Evolutionary conservation across 2,797 vertebrate genomes (phyloP).

Genomic region (Lepidocolaptes lacrymiger): DNA sequence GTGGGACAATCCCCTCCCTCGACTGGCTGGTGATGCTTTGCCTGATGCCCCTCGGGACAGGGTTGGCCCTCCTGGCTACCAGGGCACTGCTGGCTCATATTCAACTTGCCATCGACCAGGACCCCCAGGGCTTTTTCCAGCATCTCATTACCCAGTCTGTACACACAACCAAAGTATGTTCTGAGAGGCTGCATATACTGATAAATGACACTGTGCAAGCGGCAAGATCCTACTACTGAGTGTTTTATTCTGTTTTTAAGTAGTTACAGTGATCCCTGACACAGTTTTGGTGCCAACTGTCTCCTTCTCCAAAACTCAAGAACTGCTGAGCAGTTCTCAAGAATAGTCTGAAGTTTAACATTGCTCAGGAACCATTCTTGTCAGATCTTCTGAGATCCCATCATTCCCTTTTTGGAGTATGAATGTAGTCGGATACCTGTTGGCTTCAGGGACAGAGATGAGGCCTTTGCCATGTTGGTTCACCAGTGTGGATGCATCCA

Average conservation of each 20-base stretch:
- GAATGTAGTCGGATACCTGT: rapidly evolving
- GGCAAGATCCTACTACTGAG: neutral
- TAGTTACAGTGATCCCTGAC: neutral
- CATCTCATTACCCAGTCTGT: neutral
- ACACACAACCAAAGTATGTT: neutral
- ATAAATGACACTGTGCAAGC: neutral
- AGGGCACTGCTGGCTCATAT: neutral
- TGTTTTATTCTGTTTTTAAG: neutral
- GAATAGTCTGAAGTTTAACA: neutral
- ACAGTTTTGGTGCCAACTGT: neutral
- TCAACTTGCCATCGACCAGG: neutral
- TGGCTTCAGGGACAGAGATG: neutral
- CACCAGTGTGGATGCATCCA: neutral
- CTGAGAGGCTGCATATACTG: neutral
- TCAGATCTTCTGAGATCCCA: neutral
- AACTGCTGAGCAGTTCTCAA: neutral
- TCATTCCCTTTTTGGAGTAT: neutral
- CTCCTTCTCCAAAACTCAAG: neutral
- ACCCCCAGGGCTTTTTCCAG: neutral
- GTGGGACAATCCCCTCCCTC: neutral
- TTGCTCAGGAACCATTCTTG: neutral
- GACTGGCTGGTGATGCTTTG: neutral
- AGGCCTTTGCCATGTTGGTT: neutral
- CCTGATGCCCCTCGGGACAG: neutral
- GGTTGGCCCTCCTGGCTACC: neutral